phyloP scores from a whole-genome alignment of 2,888 invertebrate genomes.

The Troides oblongomaculatus region DNA sequence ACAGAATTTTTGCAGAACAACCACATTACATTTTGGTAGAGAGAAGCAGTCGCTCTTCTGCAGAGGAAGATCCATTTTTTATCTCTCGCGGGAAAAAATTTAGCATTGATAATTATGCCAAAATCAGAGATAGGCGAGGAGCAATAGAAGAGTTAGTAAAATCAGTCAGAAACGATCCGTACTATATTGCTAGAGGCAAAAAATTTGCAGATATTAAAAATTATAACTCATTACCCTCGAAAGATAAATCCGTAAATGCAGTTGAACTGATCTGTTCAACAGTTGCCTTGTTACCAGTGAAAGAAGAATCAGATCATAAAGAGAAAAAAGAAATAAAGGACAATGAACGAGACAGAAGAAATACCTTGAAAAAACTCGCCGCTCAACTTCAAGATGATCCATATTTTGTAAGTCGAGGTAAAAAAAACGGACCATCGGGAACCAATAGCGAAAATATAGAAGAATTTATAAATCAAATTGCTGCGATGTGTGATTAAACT shows the following conservation, averaged over 20 bases:
- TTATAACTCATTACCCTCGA: constrained; percentile 39
- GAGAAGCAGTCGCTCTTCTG: constrained; percentile 66
- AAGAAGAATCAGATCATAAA: constrained; percentile 45
- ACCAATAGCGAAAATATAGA: constrained; percentile 44
- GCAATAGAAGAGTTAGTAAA: constrained; percentile 70
- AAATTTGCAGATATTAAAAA: constrained; percentile 48
- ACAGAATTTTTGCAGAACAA: constrained; percentile 74
- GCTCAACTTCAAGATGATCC: constrained; percentile 70
- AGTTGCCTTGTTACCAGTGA: constrained; percentile 49
- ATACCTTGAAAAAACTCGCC: constrained; percentile 65
- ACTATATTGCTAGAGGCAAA: constrained; percentile 77
- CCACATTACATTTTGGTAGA: constrained; percentile 77
- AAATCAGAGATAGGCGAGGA: constrained; percentile 62
- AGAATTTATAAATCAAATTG: constrained; percentile 57
- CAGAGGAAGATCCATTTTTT: constrained; percentile 65
- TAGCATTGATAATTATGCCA: constrained; percentile 43
- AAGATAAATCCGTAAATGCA: constrained; percentile 49
- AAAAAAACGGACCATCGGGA: constrained; percentile 48
- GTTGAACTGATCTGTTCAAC: constrained; percentile 65
- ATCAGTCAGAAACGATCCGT: constrained; percentile 73
- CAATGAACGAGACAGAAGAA: constrained; percentile 63
- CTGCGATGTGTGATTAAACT: constrained; percentile 56
- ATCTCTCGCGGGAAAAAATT: constrained; percentile 68
- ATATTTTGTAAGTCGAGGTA: constrained; percentile 71
- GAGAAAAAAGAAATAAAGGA: constrained; percentile 59